Base-by-base conservation (phyloP, 2,888 invertebrate genomes). In the Cerastoderma edule region DNA sequence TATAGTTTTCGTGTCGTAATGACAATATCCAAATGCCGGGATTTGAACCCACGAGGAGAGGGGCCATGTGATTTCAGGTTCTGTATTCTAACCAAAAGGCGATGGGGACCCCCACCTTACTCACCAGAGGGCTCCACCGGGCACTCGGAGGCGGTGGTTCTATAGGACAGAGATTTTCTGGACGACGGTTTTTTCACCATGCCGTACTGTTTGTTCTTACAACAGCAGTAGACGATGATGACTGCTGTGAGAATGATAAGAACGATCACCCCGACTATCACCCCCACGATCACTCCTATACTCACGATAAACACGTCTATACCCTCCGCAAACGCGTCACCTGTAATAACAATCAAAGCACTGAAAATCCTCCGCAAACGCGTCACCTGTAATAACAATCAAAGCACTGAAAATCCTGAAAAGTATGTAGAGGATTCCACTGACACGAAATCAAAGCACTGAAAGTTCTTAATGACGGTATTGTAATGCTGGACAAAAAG, bases 201-300 rank as follows among this genome's bases (percentile, higher is more conserved):
- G 24, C 72, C 75, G 27, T 72, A 72, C 24, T 75, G 69, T 57
- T 72, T 67, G 30, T 75, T 74, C 50, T 85, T 86, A 53, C 87
- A 88, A 72, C 87, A 88, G 67, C 87, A 88, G 72, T 82, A 89
- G 22, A 87, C 81, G 27, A 89, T 81, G 48, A 84, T 48, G 13
- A 85, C 72, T 16, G 88, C 86, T n/a, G 85, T 67, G 8, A 85
- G 50, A 33, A 85, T 75, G 13, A 88, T 85, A 22, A 88, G 60
- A 8, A 80, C 79, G 30, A 88, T 86, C 13, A 88, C 89, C 30
- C 85, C 86, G 16, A 85, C 77, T 32, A 89, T 86, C 28, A 89
- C 80, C 6, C 81, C 88, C 16, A 87, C 78, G 24, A 89, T 85
- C 8, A 88, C 77, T 24, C 88, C 85, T 27, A 89, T 81, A 16